Base-by-base conservation (phyloP, 1,140 invertebrate genomes). In the Pseudomyrmex flavicornis region DNA sequence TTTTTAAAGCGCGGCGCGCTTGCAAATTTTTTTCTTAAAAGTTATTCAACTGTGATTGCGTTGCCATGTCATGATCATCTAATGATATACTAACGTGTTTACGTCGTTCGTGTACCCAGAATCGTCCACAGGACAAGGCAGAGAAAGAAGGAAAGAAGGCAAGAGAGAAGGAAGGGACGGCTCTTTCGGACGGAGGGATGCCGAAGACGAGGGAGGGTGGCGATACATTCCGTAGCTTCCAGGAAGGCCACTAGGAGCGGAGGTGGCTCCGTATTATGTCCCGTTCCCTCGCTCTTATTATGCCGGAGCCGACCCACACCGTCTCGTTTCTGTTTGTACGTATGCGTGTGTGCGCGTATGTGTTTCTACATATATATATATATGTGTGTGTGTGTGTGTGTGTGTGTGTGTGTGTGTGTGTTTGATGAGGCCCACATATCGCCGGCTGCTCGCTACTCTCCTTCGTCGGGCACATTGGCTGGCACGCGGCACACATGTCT, bases 221-320 rank as follows among this genome's bases (percentile, higher is more conserved):
- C 85, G 84, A 88, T 88, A 89, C 85, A 91, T 91, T 91, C 90
- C 91, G 77, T 84, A 88, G 86, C 90, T 89, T 88, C 83, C 88
- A 89, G 86, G 77, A 80, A 86, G 90, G 73, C 84, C 84, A 80
- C 56, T 54, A 61, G 8, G 48, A 79, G 76, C 63, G 68, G 87
- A 83, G 66, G 84, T 85, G 77, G 80, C 76, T 84, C 13, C 65
- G 87, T 84, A 90, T 90, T 89, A 88, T 89, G 85, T 88, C 86
- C 84, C 46, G 46, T 86, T 89, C 86, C 80, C 77, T 90, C 88
- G 86, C 63, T 89, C 89, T 90, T 89, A 90, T 90, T 89, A 89
- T 90, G 84, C 89, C 83, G 70, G 63, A 68, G 72, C 76, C 5
- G 76, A 89, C 62, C 74, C 58, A 73, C 20, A 75, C 59, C 48